Conservation (phyloP, 2,888 invertebrate genomes). For the Galerucella nymphaeae region DNA sequence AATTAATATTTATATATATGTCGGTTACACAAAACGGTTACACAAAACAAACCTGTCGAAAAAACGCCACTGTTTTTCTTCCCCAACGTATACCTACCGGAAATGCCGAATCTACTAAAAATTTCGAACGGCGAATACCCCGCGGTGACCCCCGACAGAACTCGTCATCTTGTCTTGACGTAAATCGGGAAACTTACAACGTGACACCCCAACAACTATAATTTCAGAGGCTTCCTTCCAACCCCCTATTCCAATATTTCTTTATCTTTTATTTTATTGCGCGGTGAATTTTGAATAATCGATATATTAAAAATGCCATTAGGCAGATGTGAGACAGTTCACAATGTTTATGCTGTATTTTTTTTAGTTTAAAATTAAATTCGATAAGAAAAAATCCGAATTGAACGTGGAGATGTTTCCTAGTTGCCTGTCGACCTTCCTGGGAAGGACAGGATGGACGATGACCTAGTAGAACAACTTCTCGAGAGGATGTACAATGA, state of each 20-base stretch:
- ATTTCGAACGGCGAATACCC: constrained; percentile 28
- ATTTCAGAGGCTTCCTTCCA: constrained; percentile 51
- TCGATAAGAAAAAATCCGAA: no score
- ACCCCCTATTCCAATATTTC: constrained; percentile 55
- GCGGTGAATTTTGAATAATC: constrained; percentile 16
- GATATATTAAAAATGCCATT: constrained; percentile 5
- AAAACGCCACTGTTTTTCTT: constrained; percentile 6
- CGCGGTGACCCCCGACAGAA: constrained; percentile 26
- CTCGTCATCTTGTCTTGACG: constrained; percentile 62
- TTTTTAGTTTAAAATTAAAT: no score
- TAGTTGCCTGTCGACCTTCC: no score
- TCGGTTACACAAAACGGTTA: no score
- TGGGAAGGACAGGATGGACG: no score
- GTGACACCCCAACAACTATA: constrained; percentile 58
- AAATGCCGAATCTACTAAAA: constrained; percentile 40
- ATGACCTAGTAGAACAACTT: no score
- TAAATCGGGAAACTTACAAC: constrained; percentile 62
- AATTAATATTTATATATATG: no score
- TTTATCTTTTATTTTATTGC: constrained; percentile 16
- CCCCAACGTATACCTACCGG: constrained; percentile 15
- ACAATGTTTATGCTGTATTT: no score
- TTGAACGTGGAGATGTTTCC: no score
- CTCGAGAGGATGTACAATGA: no score
- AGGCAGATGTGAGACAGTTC: neutral
- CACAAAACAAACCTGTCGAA: neutral